Evolutionary conservation across 2,797 vertebrate species (phyloP).

Genomic region (Aotus griseimembra): DNA sequence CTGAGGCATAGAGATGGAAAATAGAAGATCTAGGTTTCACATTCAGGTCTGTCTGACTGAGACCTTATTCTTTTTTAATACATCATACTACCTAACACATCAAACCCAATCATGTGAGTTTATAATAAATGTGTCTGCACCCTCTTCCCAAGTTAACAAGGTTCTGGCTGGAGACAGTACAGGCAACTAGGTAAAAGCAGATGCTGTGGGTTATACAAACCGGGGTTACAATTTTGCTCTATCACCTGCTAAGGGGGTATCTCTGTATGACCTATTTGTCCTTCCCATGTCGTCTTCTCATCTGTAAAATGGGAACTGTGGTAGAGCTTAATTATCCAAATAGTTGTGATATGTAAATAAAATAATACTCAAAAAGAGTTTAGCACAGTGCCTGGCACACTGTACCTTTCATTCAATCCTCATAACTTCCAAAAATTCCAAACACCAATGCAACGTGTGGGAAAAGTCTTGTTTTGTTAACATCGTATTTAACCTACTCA

Average conservation of each 20-base stretch:
- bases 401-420: slow-evolving; percentile 39
- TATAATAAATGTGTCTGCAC: background rate
- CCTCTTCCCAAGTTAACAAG: slow-evolving; percentile 30
- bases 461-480: background rate
- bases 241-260: background rate
- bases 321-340: background rate
- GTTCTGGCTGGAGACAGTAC: background rate
- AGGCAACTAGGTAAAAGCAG: background rate
- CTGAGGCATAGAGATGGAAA: background rate
- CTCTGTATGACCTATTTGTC: background rate
- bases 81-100: background rate
- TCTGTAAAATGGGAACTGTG: background rate
- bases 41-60: background rate
- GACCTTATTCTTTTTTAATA: background rate
- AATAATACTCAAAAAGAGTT: background rate
- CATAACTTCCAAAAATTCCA: background rate
- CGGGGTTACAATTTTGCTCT: background rate
- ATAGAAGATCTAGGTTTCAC: background rate
- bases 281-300: background rate
- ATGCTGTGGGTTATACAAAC: background rate
- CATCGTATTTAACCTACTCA: background rate
- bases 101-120: background rate
- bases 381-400: background rate
- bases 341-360: background rate
- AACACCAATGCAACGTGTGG: background rate